These are phyloP conservation scores for Neomicropteryx cornuta DNA, from an alignment of 1,140 invertebrate genomes.

Conservation along the genomic window DNA sequence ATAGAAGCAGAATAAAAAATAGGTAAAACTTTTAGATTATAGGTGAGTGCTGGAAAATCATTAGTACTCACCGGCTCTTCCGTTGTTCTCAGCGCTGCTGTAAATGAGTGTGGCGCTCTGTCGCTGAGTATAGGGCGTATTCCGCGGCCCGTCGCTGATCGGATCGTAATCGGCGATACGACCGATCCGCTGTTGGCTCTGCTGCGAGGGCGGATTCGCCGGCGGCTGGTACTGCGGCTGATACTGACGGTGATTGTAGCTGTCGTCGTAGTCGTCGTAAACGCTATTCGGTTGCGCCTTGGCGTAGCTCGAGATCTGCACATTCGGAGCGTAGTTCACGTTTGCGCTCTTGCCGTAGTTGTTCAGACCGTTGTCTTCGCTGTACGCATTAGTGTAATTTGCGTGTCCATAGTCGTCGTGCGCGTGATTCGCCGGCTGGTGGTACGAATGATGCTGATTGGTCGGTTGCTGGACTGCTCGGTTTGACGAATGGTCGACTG, in stretches of 20 bases:
- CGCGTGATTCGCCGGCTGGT: slow-evolving; percentile 7
- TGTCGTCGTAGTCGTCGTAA: slow-evolving; percentile 12
- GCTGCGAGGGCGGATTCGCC: slow-evolving; percentile 7
- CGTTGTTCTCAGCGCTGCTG: slow-evolving; percentile 46
- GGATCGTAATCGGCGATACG: slow-evolving; percentile 76
- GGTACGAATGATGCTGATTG: slow-evolving; percentile 11
- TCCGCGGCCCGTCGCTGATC: slow-evolving; percentile 54
- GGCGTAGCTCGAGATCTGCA: slow-evolving; percentile 21
- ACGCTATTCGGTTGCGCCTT: slow-evolving; percentile 7
- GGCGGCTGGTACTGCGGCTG: slow-evolving; percentile 8
- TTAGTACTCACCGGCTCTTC: too few species aligned
- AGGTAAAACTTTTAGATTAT: too few species aligned
- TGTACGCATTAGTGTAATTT: too few species aligned
- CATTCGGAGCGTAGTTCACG: slow-evolving; percentile 13
- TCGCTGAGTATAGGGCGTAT: slow-evolving; percentile 61
- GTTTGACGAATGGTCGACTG: background rate
- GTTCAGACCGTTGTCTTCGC: background rate
- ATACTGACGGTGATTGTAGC: slow-evolving; percentile 8
- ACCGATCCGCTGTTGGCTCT: slow-evolving; percentile 36
- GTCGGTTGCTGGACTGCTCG: background rate
- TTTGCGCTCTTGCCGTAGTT: slow-evolving; percentile 5
- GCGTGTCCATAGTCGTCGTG: too few species aligned
- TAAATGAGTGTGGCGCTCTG: slow-evolving; percentile 74
- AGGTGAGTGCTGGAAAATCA: too few species aligned
- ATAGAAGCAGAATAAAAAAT: too few species aligned